Evolutionary conservation across 2,797 vertebrate genomes (phyloP).

Genomic region (Squalus acanthias): DNA sequence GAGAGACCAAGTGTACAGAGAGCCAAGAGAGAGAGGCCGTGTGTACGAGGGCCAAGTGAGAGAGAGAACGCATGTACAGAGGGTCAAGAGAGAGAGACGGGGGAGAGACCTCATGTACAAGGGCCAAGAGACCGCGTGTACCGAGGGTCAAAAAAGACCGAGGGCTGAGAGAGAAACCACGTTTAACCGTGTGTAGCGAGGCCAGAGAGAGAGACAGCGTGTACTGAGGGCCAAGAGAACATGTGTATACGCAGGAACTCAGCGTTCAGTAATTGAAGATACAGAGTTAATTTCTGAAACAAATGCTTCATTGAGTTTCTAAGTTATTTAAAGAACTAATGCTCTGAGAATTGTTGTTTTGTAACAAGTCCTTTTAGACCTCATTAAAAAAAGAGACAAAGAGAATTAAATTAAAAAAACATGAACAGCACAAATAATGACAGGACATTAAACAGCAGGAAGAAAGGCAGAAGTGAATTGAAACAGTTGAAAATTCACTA

Average conservation of each 20-base stretch:
- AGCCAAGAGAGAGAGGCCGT: too few relatives aligned
- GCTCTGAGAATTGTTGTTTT: neutral
- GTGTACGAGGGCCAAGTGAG: too few relatives aligned
- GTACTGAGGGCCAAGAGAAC: neutral
- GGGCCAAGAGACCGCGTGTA: too few relatives aligned
- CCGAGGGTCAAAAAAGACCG: too few relatives aligned
- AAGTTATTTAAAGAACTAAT: neutral
- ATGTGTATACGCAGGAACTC: neutral
- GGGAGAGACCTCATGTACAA: too few relatives aligned
- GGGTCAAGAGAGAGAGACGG: neutral
- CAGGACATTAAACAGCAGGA: neutral
- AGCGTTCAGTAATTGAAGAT: too few relatives aligned
- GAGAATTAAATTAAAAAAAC: neutral
- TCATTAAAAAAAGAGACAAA: conserved; percentile 8
- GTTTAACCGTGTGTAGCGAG: neutral
- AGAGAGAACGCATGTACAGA: too few relatives aligned
- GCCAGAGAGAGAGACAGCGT: neutral
- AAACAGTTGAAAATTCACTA: neutral
- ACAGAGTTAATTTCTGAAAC: neutral
- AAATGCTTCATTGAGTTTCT: neutral
- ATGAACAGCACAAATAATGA: neutral
- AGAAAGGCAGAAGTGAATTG: neutral
- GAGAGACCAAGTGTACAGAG: too few relatives aligned
- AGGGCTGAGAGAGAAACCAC: too few relatives aligned
- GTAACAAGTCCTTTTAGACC: neutral